phyloP scores from a whole-genome alignment of 1,140 invertebrate genomes.

The Bombus turneri region DNA sequence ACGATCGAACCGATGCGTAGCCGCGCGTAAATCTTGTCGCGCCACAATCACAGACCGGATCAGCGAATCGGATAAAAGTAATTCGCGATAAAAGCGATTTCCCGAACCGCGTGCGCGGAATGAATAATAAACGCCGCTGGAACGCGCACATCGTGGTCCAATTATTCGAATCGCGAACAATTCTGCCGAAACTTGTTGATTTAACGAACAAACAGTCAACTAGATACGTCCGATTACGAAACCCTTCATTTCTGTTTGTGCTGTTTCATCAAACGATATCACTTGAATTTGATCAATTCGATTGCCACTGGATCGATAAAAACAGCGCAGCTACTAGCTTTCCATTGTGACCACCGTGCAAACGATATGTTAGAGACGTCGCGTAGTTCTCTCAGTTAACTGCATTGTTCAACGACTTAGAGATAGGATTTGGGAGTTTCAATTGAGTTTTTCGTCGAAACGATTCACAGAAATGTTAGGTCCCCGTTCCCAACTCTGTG shows the following conservation, averaged over 20 bases:
- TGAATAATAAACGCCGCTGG: slow-evolving; percentile 56
- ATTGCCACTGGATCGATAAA: neutral
- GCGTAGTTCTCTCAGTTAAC: neutral
- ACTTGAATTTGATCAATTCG: slow-evolving; percentile 17
- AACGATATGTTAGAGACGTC: neutral
- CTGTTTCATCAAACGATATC: slow-evolving; percentile 6
- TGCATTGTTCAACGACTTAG: neutral
- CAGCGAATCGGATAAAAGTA: slow-evolving; percentile 53
- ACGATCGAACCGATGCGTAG: neutral
- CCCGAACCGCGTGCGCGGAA: slow-evolving; percentile 13
- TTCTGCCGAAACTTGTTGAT: slow-evolving; percentile 59
- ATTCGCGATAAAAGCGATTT: slow-evolving; percentile 58
- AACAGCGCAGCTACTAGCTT: neutral
- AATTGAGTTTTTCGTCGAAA: neutral
- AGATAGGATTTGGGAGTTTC: neutral
- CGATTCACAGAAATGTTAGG: too few relatives aligned
- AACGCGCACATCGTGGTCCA: slow-evolving; percentile 30
- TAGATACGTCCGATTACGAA: neutral
- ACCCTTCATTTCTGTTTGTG: slow-evolving; percentile 8
- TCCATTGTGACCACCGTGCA: too few relatives aligned
- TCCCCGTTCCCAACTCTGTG: too few relatives aligned
- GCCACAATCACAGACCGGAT: slow-evolving; percentile 22
- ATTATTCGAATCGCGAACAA: slow-evolving; percentile 58
- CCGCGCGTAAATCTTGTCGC: slow-evolving; percentile 37
- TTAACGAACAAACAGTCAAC: slow-evolving; percentile 58